Percentiles rank a stretch among this genome's conserved stretches.
phyloP scores from a whole-genome alignment of 35 echinoderm and acorn worm species.

The Chiridota heheva region DNA sequence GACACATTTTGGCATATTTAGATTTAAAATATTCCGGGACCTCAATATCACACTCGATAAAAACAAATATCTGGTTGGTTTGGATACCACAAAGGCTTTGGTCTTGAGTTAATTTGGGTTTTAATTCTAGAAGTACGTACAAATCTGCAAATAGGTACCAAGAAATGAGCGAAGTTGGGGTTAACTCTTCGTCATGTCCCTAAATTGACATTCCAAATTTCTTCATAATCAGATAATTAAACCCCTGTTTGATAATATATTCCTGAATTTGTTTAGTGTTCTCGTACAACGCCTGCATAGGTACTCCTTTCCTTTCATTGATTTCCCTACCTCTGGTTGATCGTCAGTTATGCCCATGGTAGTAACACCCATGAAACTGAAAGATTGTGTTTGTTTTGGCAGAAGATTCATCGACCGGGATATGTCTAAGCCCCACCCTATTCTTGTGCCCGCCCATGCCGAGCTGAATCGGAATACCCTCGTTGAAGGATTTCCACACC shows the following conservation, averaged over 20 bases:
- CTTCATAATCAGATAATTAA: neutral
- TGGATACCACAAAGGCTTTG: neutral
- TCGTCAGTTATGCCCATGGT: constrained; percentile 60
- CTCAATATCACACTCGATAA: constrained; percentile 49
- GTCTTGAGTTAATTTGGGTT: neutral
- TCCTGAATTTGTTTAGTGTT: constrained; percentile 20
- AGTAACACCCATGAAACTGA: constrained; percentile 61
- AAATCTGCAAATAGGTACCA: too few relatives aligned
- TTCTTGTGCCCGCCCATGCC: neutral
- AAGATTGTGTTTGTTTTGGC: constrained; percentile 25
- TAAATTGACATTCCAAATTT: constrained; percentile 53
- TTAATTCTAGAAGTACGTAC: neutral
- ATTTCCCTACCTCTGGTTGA: constrained; percentile 9
- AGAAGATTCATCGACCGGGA: constrained; percentile 25
- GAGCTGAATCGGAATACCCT: neutral
- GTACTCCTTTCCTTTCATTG: constrained; percentile 5
- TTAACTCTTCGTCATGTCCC: neutral
- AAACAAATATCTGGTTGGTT: neutral
- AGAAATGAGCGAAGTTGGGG: constrained; percentile 2
- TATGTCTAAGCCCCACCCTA: neutral
- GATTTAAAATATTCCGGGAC: constrained; percentile 18
- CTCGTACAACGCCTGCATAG: neutral
- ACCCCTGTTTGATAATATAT: constrained; percentile 18
- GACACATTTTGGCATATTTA: constrained; percentile 51
- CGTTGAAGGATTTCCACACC: neutral